Conservation (phyloP, 2,797 vertebrate genomes). For the Menidia menidia region DNA sequence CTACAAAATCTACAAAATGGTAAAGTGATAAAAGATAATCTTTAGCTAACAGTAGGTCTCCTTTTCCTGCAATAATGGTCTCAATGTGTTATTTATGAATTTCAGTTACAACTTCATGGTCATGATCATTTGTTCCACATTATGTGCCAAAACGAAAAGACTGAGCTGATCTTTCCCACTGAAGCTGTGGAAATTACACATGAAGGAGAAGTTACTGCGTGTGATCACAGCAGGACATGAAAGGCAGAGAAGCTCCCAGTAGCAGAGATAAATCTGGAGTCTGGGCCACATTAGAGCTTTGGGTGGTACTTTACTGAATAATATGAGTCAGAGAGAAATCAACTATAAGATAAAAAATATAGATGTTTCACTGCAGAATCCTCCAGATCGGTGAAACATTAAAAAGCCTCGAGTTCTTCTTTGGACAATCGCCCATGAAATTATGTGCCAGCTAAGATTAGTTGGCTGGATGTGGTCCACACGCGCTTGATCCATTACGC, state of each 20-base stretch:
- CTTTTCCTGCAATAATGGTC: slow-evolving; percentile 20
- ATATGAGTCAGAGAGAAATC: slow-evolving; percentile 16
- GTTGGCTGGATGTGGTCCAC: slow-evolving; percentile 50
- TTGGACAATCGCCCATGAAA: slow-evolving; percentile 55
- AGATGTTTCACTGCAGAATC: slow-evolving; percentile 45
- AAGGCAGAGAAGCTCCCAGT: slow-evolving; percentile 4
- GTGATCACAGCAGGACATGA: slow-evolving; percentile 17
- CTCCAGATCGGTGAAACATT: slow-evolving; percentile 40
- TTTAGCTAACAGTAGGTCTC: slow-evolving; percentile 8
- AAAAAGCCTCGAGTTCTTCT: slow-evolving; percentile 41
- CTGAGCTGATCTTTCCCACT: slow-evolving; percentile 1
- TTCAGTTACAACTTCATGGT: slow-evolving; percentile 2
- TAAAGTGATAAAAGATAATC: background rate
- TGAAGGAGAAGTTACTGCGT: slow-evolving; percentile 27
- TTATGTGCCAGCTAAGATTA: slow-evolving; percentile 45
- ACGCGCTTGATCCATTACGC: slow-evolving; percentile 43
- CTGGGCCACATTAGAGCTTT: slow-evolving; percentile 6
- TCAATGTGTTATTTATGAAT: slow-evolving; percentile 17
- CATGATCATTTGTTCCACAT: slow-evolving; percentile 10
- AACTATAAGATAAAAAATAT: slow-evolving; percentile 26
- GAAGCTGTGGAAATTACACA: slow-evolving; percentile 34
- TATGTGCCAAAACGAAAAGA: slow-evolving; percentile 12
- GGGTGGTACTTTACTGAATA: slow-evolving; percentile 32
- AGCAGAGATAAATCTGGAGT: background rate
- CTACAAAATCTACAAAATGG: background rate